Base-by-base conservation (phyloP, 1,140 invertebrate genomes). In the Fopius arisanus region DNA sequence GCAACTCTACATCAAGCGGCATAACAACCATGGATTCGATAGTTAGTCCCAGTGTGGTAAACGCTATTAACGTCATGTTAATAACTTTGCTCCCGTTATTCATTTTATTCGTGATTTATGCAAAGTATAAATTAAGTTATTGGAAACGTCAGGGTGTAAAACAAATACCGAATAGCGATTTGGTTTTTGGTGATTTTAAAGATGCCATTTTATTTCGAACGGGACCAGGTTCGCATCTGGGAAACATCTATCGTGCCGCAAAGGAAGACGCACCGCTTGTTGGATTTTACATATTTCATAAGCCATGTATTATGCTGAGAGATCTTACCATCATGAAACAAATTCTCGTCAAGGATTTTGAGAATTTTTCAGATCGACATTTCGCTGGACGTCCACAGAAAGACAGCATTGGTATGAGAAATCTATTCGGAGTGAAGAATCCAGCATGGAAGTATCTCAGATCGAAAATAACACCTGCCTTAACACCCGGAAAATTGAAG, bases 321-420 rank as follows among this genome's bases (percentile, higher is more conserved):
- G 90, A 92, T 80, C 88, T 90, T 2, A 88, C 90, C 6, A 71
- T 92, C 2, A 84, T 90, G 0, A 90, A 90, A 72, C 73, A 78
- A 14, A 88, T 92, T 40, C 76, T 91, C 2, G 82, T 89, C 0
- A 89, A 89, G 65, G 90, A 92, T 79, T 92, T 91, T 72, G 33
- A 88, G 2, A 78, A 87, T 74, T 92, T 92, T 75, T 69, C 79
- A 1, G 82, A 90, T 70, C 63, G 75, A 21, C 67, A 72, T 54
- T 77, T 77, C 41, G 69, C 69, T 16, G 67, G 72, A 1, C 29
- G 72, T 2, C 62, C 41, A 5, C 14, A 41, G 23, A 74, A 81
- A 23, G 81, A 84, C 23, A 76, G 73, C 0, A 23, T 84, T 0
- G 66, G 80, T 1, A 75, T 80, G 21, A 69, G 70, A 5, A 79